phyloP scores from a whole-genome alignment of 1,140 invertebrate species.

The Drosophila ambigua region DNA sequence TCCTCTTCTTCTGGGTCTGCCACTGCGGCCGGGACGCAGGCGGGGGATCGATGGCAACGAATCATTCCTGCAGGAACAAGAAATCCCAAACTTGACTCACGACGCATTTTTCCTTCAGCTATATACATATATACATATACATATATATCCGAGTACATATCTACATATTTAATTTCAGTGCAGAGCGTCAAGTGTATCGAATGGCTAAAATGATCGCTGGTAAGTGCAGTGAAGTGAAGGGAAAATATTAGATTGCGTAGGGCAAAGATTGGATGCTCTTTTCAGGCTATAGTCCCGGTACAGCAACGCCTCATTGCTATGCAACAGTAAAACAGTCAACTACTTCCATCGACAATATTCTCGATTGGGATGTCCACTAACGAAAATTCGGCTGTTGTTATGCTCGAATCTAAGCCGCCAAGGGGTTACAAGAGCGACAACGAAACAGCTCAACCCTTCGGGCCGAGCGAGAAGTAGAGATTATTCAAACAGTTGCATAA shows the following conservation, averaged over 20 bases:
- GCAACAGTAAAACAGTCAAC: too few relatives aligned
- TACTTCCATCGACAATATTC: not conserved
- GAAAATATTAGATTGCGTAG: too few relatives aligned
- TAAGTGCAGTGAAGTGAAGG: not conserved
- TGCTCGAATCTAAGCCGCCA: not conserved
- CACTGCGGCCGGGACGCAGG: slow-evolving; percentile 3
- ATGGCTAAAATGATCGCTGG: slow-evolving; percentile 38
- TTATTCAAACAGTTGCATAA: slow-evolving; percentile 72
- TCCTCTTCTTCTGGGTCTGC: slow-evolving; percentile 30
- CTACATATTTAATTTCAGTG: slow-evolving; percentile 64
- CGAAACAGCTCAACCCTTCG: slow-evolving; percentile 24
- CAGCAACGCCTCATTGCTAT: too few relatives aligned
- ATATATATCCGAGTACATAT: not conserved
- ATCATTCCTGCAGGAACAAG: slow-evolving; percentile 55
- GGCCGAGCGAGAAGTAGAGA: slow-evolving; percentile 23
- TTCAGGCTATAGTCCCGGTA: too few relatives aligned
- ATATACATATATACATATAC: slow-evolving; percentile 16
- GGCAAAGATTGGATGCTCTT: slow-evolving; percentile 1
- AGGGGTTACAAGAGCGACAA: slow-evolving; percentile 6
- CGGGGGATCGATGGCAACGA: slow-evolving; percentile 14
- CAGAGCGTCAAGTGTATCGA: slow-evolving; percentile 76
- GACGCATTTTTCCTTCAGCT: slow-evolving; percentile 68
- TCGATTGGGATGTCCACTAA: too few relatives aligned
- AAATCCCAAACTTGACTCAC: slow-evolving; percentile 80
- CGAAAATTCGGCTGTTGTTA: too few relatives aligned